phyloP scores from a whole-genome alignment of 1,140 invertebrate genomes.

The Aphelenchoides fujianensis region DNA sequence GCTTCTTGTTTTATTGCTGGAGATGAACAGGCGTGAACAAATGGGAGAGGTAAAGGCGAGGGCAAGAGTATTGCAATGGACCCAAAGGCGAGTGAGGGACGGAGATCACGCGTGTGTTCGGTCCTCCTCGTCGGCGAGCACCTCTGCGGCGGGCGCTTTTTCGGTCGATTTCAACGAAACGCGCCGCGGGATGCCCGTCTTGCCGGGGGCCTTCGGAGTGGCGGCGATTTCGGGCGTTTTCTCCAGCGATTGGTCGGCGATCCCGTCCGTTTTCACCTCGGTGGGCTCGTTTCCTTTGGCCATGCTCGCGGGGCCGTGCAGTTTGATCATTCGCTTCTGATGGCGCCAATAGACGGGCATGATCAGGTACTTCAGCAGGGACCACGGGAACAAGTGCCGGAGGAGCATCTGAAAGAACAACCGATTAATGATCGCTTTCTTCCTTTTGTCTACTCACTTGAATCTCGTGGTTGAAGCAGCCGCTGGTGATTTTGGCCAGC shows the following conservation, averaged over 20 bases:
- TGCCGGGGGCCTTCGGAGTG: background rate
- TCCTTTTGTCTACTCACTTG: constrained; percentile 33
- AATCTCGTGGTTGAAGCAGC: constrained; percentile 59
- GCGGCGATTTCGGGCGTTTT: background rate
- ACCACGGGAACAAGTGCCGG: constrained; percentile 44
- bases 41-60: too few species aligned
- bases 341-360: constrained; percentile 53
- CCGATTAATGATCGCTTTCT: background rate
- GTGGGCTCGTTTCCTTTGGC: background rate
- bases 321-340: constrained; percentile 41
- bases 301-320: constrained; percentile 27
- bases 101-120: too few species aligned
- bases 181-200: background rate
- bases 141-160: background rate
- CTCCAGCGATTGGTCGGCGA: background rate
- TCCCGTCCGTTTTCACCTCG: background rate
- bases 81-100: too few species aligned
- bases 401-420: constrained; percentile 39
- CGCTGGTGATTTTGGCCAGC: constrained; percentile 45
- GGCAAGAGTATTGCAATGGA: too few species aligned
- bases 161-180: background rate
- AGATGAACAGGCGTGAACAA: too few species aligned
- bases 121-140: background rate
- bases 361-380: constrained; percentile 42
- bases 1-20: too few species aligned